Conservation (phyloP, 1,140 invertebrate species). For the Agrypnia vestita region DNA sequence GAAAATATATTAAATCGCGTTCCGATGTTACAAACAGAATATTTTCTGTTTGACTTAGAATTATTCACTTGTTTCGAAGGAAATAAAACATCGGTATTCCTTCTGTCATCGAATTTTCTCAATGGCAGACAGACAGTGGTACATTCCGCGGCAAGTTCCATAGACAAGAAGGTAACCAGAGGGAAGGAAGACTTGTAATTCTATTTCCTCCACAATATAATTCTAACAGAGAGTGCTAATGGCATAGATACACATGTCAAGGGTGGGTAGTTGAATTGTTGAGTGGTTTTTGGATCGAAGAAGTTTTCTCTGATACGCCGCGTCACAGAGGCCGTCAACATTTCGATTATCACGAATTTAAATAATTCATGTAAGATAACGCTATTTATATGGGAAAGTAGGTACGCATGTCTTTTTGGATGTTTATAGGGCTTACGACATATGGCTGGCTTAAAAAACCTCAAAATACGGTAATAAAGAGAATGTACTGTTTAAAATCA, state of each 20-base stretch:
- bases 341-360: too few species aligned
- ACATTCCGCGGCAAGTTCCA: neutral
- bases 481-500: too few species aligned
- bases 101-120: neutral
- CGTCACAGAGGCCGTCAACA: too few species aligned
- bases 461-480: too few species aligned
- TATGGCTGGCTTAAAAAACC: too few species aligned
- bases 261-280: neutral
- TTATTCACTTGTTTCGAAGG: neutral
- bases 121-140: conserved; percentile 1
- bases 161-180: conserved; percentile 2
- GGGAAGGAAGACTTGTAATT: conserved; percentile 33
- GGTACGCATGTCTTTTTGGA: too few species aligned
- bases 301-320: neutral
- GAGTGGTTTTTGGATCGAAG: conserved; percentile 18
- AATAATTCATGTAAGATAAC: too few species aligned
- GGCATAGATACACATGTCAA: conserved; percentile 33
- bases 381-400: too few species aligned
- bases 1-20: too few species aligned
- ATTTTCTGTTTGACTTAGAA: neutral
- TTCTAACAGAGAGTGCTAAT: conserved; percentile 31
- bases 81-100: conserved; percentile 4
- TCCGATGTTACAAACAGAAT: too few species aligned
- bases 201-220: conserved; percentile 24
- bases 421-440: too few species aligned